Conservation (phyloP, 2,888 invertebrate genomes). For the Drosophila borealis region DNA sequence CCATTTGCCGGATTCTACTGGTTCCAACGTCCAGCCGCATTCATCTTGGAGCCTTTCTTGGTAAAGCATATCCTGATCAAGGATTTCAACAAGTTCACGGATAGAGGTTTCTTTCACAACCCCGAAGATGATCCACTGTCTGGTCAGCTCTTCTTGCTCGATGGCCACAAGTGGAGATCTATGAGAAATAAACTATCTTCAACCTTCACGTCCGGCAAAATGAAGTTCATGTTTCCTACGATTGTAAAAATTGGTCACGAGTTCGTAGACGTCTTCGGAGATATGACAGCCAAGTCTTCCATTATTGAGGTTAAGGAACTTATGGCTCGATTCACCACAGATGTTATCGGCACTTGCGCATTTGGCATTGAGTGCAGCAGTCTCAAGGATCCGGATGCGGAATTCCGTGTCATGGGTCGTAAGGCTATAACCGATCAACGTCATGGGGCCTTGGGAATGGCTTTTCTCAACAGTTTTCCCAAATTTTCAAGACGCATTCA, state of each 20-base stretch:
- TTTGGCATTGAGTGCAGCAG: conserved; percentile 85
- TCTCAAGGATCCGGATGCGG: conserved; percentile 82
- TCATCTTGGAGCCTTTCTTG: conserved; percentile 63
- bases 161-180: conserved; percentile 84
- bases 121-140: conserved; percentile 83
- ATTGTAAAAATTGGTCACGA: conserved; percentile 68
- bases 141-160: conserved; percentile 81
- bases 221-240: conserved; percentile 85
- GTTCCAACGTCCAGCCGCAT: conserved; percentile 63
- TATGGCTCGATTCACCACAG: conserved; percentile 85
- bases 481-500: conserved; percentile 58
- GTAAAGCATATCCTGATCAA: conserved; percentile 77
- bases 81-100: conserved; percentile 82
- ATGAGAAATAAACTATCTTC: conserved; percentile 85
- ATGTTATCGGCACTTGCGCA: conserved; percentile 85
- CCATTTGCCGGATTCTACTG: conserved; percentile 80
- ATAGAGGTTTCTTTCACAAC: conserved; percentile 82
- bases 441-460: conserved; percentile 33
- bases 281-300: conserved; percentile 33
- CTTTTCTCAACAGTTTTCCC: conserved; percentile 59
- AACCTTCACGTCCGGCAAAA: conserved; percentile 86
- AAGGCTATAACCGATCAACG: conserved; percentile 50
- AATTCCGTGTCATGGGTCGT: conserved; percentile 80
- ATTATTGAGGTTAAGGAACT: conserved; percentile 77
- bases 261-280: conserved; percentile 60